Base-by-base conservation (phyloP, 2,888 invertebrate species). In the Uropetala carovei region DNA sequence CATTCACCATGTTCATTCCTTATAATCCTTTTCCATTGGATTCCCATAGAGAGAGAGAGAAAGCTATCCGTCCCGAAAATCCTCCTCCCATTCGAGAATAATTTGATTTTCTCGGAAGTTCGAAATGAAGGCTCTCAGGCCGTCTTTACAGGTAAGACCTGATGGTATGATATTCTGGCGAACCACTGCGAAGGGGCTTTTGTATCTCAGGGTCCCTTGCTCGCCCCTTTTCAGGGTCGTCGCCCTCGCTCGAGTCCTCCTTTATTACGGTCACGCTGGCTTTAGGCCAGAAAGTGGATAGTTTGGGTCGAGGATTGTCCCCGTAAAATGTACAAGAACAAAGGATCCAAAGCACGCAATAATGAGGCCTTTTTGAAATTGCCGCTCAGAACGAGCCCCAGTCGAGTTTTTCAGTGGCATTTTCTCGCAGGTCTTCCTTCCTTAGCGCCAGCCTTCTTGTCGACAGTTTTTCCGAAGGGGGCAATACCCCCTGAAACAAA, bases 51-150 rank as follows among this genome's bases (percentile, higher is more conserved):
- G 83, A 16, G 85, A 22, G 59, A 64, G 60, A 64, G 86, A 86
- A 59, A 16, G 18, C 30, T 60, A 86, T 86, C 86, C 14, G 16
- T 86, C 60, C 14, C 18, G 30, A 86, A 60, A 64, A 86, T 83
- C 83, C 86, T 22, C 59, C 59, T 13, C 13, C 84, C 16, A 56
- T 58, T 43, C 22, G 85, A 43, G 9, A 3, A 30, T 86, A 86
- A 86, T 86, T 86, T 59, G 86, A 86, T 86, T 86, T 86, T 86
- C 86, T 60, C 8, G 30, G 86, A 86, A 86, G 43, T 60, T 30
- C 83, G 43, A 83, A 83, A 83, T 83, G 43, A 57, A 18, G 83
- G 18, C 57, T 83, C 60, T 60, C 27, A 11, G 30, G 86, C 60
- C 60, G 60, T 60, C 86, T 30, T 60, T 60, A 60, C 86, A 86